A percentile compares a stretch with the other conserved stretches of the same genome.
Conservation (phyloP, 1,140 invertebrate genomes). For the Bombus balteatus region DNA sequence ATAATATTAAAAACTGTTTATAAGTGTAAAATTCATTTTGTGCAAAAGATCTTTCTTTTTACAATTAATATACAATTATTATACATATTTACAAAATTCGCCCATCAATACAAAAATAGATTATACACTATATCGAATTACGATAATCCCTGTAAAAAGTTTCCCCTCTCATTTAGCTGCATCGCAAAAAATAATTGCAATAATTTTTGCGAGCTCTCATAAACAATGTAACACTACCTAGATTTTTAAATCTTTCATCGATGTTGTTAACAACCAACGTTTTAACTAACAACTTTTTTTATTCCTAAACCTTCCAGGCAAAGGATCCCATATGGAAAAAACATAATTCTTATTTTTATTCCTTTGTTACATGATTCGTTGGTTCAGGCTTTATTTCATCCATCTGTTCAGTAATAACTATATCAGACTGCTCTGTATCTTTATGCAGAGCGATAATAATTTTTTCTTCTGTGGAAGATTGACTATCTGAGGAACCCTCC, state of each 20-base stretch:
- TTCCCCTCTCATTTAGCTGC: neutral
- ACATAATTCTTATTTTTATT: constrained; percentile 63
- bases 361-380: constrained; percentile 77
- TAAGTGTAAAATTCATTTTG: constrained; percentile 76
- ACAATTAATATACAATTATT: constrained; percentile 78
- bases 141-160: constrained; percentile 58
- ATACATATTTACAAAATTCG: constrained; percentile 74
- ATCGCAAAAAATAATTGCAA: constrained; percentile 31
- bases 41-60: constrained; percentile 71
- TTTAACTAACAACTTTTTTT: neutral
- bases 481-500: constrained; percentile 84
- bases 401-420: constrained; percentile 74
- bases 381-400: constrained; percentile 75
- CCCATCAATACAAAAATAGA: constrained; percentile 76
- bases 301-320: constrained; percentile 5
- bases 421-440: constrained; percentile 77
- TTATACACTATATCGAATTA: constrained; percentile 50
- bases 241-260: constrained; percentile 3
- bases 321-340: neutral
- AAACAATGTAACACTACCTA: constrained; percentile 37
- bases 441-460: constrained; percentile 86
- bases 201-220: constrained; percentile 1
- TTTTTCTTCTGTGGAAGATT: constrained; percentile 86
- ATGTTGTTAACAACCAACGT: constrained; percentile 17
- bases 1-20: constrained; percentile 76